Base-by-base conservation (phyloP, 2,113 vertebrate genomes). In the Leptocoma aspasia region DNA sequence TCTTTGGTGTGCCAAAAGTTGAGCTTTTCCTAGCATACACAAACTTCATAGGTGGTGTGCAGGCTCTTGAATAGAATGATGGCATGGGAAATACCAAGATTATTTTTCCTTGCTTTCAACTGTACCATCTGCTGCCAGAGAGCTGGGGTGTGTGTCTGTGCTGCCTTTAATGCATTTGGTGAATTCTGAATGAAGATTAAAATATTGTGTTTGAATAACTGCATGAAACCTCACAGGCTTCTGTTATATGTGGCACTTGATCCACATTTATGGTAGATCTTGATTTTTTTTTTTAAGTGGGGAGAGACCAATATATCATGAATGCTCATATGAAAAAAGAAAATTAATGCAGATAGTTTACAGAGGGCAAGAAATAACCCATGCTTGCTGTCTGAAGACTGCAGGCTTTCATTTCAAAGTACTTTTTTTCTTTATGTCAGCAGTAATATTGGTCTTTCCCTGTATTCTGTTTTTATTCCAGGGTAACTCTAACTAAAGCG, bases 181-280 rank as follows among this genome's bases (percentile, higher is more conserved):
- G 94, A 96, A 87, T 96, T 96, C 76, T 97, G 97, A 98, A 97
- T 98, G 97, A 95, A 96, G 97, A 97, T 92, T 53, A 95, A 94
- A 96, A 85, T 94, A 95, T 72, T 94, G 96, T 97, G 97, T 94
- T 95, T 93, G 97, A 98, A 97, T 97, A 98, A 97, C 89, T 98
- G 98, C 98, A 98, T 98, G 98, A 98, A 96, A 98, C 87, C 82
- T 97, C 97, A 97, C 96, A 96, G 97, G 97, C 98, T 98, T 98
- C 95, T 97, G 97, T 98, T 97, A 47, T 53, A 95, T 52, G 91
- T 97, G 97, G 96, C 98, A 97, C 95, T 98, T 95, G 91, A 96
- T 97, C 92, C 92, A 92, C 96, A 12, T 93, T 93, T 96, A 89
- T 85, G 59, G 65, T 87, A 97, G 90, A 95, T 84, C 63, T 96